A percentile compares a stretch with the other conserved stretches of the same genome.
Conservation (phyloP, 2,113 vertebrate species). For the Myrmecophaga tridactyla region DNA sequence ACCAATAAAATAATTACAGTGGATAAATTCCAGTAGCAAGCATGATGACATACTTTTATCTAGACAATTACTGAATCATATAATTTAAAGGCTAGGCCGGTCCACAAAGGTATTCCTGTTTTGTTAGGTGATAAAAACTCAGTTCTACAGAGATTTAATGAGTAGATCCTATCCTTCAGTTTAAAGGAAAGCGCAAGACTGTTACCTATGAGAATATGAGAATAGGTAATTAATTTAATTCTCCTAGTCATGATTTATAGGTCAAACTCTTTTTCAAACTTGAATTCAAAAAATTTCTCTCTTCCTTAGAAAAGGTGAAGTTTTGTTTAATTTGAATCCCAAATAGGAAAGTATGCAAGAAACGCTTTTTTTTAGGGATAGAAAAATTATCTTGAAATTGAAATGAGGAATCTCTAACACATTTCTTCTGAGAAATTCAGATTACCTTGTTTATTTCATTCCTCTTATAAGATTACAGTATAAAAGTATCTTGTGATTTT, state of each 20-base stretch:
- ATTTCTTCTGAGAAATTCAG: not conserved
- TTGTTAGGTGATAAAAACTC: not conserved
- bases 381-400: slow-evolving; percentile 3
- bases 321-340: slow-evolving; percentile 11
- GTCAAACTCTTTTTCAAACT: not conserved
- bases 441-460: not conserved
- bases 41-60: not conserved
- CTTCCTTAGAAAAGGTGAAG: not conserved
- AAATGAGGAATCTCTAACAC: not conserved
- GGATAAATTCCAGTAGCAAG: slow-evolving; percentile 12
- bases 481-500: not conserved
- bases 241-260: not conserved
- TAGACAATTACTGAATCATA: not conserved
- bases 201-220: not conserved
- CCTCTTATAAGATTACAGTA: not conserved
- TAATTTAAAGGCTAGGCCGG: not conserved
- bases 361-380: not conserved
- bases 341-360: not conserved
- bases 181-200: not conserved
- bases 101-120: not conserved
- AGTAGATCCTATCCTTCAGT: not conserved
- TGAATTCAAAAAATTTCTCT: not conserved
- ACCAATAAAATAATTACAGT: not conserved
- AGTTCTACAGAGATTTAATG: slow-evolving; percentile 22
- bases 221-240: not conserved